Evolutionary conservation across 1,140 invertebrate species (phyloP), one percentile per base, ranked within the genome.

Genomic region (Pogonognathellus flavescens): DNA sequence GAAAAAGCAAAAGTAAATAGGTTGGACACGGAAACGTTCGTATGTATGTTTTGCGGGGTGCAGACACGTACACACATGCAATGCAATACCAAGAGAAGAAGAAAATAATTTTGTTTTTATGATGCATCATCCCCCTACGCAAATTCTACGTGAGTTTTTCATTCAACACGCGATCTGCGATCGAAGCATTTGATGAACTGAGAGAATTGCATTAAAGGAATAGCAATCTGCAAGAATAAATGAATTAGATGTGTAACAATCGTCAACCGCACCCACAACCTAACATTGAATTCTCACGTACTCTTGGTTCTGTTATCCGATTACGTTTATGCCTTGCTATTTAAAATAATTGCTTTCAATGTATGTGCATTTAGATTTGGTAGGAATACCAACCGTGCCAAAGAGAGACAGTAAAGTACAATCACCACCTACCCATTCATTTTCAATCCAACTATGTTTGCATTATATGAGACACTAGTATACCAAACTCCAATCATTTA

Each of bases 261-360:
- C 41, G 13, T 31, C 41, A 76, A 31, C 70, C 70, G 70, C 70
- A 16, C 70, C 70, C 70, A 76, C 70, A 76, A 76, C 31, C 0
- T 76, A 76, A 76, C 70, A 76, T 76, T 76, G 70, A 76, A 76
- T 76, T 76, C 70, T 49, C 66, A 76, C 70, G 41, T 76, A 76
- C 41, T 49, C 25, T 25, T 66, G 14, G 14, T 25, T 76, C 31
- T 31, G 41, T 76, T 76, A 76, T 25, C 66, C 9, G 25, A 70
- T 70, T 76, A 31, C 41, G 41, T 76, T 22, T 20, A 66, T 25
- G 20, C 20, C 62, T 25, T 66, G 25, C 62, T 66, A 22, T 11
- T 13, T 66, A 25, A 2, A 55, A 55, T 11, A 5, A 55, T 16
- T 55, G 16, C 53, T 55, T 55, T 55, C 53, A 55, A 55, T 55